These are phyloP conservation scores for Fistularia commersonii DNA, from an alignment of 2,797 vertebrate genomes.

Conservation along the genomic window DNA sequence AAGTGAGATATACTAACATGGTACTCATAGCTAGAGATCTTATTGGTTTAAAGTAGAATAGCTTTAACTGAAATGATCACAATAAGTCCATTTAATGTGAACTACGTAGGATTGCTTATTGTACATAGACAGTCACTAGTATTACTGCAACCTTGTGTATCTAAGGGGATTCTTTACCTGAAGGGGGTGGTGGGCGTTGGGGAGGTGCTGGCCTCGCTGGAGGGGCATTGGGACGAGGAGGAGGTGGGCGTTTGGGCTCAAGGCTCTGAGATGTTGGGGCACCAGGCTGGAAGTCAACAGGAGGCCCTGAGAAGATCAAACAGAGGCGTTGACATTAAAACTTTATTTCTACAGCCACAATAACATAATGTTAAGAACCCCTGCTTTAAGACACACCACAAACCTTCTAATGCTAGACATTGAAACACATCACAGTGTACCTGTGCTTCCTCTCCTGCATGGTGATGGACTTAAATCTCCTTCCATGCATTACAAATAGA, in stretches of 20 bases:
- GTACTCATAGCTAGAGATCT: too few relatives aligned
- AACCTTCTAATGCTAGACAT: constrained; percentile 19
- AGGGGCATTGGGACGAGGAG: constrained; percentile 88
- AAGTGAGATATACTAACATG: too few relatives aligned
- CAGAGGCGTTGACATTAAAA: background rate
- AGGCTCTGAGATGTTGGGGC: constrained; percentile 70
- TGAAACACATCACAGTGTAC: constrained; percentile 45
- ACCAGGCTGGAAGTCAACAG: constrained; percentile 77
- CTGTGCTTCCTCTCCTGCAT: constrained; percentile 58
- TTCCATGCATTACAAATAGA: constrained; percentile 49
- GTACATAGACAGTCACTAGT: too few relatives aligned
- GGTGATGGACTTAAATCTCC: constrained; percentile 60
- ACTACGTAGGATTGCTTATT: background rate
- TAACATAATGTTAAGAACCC: too few relatives aligned
- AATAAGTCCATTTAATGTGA: too few relatives aligned
- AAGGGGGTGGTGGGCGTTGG: constrained; percentile 93
- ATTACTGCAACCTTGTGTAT: background rate
- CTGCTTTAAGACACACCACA: constrained; percentile 6
- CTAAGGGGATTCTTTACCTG: constrained; percentile 74
- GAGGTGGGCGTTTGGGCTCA: constrained; percentile 90
- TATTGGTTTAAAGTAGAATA: too few relatives aligned
- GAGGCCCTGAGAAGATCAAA: constrained; percentile 52
- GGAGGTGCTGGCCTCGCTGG: constrained; percentile 91
- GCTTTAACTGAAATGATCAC: too few relatives aligned
- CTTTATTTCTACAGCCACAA: background rate